phyloP scores from a whole-genome alignment of 2,797 vertebrate species.

The Sebastes flavidus region DNA sequence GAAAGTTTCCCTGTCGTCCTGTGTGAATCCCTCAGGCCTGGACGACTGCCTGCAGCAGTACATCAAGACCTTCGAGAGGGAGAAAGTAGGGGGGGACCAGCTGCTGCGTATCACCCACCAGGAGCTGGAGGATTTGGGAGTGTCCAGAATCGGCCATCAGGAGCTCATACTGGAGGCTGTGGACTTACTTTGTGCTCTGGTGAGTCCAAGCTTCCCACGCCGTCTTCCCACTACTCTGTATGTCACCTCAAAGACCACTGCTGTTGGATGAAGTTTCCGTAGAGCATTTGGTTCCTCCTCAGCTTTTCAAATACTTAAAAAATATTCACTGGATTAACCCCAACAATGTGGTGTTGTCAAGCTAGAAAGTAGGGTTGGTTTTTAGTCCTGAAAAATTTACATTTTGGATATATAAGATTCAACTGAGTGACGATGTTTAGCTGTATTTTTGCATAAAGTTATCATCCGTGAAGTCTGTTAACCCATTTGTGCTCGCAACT shows the following conservation, averaged over 20 bases:
- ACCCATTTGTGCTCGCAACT: not conserved
- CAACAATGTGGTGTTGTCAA: not conserved
- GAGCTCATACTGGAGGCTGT: slow-evolving; percentile 98
- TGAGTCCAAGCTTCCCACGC: slow-evolving; percentile 77
- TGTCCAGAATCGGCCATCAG: slow-evolving; percentile 98
- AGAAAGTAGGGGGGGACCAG: slow-evolving; percentile 97
- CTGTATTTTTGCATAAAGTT: not conserved
- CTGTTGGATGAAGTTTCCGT: slow-evolving; percentile 16
- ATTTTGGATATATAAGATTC: not conserved
- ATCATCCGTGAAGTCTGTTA: not conserved
- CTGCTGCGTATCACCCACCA: slow-evolving; percentile 97
- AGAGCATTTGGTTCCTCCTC: slow-evolving; percentile 15
- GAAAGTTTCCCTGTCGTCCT: slow-evolving; percentile 27
- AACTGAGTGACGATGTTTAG: not conserved
- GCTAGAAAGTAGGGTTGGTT: not conserved
- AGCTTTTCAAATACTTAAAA: not conserved
- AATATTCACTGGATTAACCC: slow-evolving; percentile 1
- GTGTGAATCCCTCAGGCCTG: slow-evolving; percentile 84
- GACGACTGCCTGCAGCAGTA: slow-evolving; percentile 99
- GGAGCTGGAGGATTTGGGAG: slow-evolving; percentile 97
- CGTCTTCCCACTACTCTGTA: slow-evolving; percentile 17
- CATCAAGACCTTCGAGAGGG: slow-evolving; percentile 97
- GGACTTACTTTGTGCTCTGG: slow-evolving; percentile 96
- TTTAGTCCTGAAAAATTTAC: not conserved
- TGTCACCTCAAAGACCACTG: slow-evolving; percentile 4